These are phyloP conservation scores for Semnopithecus entellus DNA, from an alignment of 2,113 vertebrate species.

Conservation along the genomic window DNA sequence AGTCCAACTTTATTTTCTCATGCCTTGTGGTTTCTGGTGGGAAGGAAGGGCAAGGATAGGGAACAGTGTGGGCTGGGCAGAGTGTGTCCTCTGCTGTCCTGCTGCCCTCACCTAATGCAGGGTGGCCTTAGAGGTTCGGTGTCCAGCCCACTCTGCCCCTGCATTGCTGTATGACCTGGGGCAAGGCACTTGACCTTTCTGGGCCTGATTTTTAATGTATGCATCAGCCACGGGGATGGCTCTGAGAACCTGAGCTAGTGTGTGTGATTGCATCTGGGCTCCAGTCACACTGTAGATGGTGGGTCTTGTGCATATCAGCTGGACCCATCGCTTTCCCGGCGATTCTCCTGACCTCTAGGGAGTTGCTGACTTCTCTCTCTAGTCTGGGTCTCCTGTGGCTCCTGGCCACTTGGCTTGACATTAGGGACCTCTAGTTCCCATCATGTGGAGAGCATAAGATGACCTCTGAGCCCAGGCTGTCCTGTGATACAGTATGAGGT, in stretches of 20 bases:
- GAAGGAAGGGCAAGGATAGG: not conserved
- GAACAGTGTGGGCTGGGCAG: not conserved
- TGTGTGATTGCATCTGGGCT: not conserved
- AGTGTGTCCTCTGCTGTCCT: not conserved
- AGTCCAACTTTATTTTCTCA: not conserved
- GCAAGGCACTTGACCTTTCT: not conserved
- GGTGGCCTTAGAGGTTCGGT: not conserved
- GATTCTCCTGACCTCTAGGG: not conserved
- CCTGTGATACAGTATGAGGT: accelerated
- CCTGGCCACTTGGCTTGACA: not conserved
- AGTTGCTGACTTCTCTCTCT: not conserved
- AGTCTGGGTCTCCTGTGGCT: not conserved
- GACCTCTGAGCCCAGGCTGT: not conserved
- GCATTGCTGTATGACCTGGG: not conserved
- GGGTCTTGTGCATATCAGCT: not conserved
- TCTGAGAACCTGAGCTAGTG: not conserved
- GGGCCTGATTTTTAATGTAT: not conserved
- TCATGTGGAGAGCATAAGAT: not conserved
- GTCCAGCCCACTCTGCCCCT: not conserved
- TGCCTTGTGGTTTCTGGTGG: not conserved
- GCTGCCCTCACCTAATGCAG: not conserved
- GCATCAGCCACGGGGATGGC: not conserved
- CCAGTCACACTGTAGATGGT: not conserved
- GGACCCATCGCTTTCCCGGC: not conserved
- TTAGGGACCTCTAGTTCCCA: not conserved